phyloP scores from a whole-genome alignment of 2,888 invertebrate genomes.

The Gibbula magus region DNA sequence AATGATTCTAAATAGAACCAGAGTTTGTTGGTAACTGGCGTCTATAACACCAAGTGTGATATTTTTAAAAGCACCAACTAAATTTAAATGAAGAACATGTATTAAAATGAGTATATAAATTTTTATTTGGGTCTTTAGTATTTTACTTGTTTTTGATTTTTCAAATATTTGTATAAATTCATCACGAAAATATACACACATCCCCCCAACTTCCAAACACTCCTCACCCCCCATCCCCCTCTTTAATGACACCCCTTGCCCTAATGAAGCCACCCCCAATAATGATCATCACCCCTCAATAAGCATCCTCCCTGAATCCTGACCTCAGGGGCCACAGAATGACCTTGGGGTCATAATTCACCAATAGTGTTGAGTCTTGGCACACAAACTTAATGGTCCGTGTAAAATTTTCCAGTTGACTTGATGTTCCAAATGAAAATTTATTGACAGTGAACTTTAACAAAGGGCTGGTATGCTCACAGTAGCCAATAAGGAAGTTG shows the following conservation, averaged over 20 bases:
- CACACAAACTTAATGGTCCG: background rate
- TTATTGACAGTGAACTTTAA: background rate
- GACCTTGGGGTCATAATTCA: slow-evolving; percentile 9
- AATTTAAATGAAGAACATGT: no score
- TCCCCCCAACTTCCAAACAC: no score
- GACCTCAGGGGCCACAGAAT: background rate
- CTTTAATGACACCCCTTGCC: background rate
- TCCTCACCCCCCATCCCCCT: no score
- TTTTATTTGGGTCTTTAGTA: no score
- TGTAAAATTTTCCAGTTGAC: background rate
- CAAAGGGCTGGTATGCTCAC: background rate
- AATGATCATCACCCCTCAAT: background rate
- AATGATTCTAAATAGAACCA: no score
- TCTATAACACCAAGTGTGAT: no score
- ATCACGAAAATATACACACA: no score
- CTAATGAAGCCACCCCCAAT: background rate
- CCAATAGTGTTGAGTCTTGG: background rate
- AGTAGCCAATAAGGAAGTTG: background rate
- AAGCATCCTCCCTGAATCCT: background rate
- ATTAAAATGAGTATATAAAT: no score
- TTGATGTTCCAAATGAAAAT: slow-evolving; percentile 3
- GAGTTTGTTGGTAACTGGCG: no score
- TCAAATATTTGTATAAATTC: no score
- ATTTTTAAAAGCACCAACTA: no score
- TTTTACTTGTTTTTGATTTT: no score